Percentiles rank a stretch among this genome's conserved stretches.
These are phyloP conservation scores for Rhyzopertha dominica DNA, from an alignment of 1,140 invertebrate species.

Conservation along the genomic window DNA sequence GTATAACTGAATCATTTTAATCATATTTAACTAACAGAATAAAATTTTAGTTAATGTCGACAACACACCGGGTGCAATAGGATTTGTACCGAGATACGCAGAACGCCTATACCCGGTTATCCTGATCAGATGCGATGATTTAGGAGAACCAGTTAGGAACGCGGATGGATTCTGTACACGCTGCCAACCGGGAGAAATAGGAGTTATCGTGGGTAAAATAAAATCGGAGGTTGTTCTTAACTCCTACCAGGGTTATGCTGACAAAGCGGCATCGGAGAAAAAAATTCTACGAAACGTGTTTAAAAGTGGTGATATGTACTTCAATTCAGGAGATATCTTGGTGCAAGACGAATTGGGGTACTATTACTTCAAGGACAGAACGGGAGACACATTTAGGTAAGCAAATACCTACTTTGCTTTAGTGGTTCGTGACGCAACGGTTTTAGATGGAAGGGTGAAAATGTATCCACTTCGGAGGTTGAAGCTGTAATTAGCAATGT, in stretches of 20 bases:
- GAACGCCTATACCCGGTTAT: constrained; percentile 62
- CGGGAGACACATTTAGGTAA: constrained; percentile 89
- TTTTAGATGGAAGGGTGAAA: constrained; percentile 88
- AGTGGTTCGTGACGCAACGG: background rate
- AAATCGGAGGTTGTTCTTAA: constrained; percentile 62
- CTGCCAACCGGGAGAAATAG: constrained; percentile 68
- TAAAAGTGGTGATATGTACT: constrained; percentile 78
- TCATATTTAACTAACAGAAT: background rate
- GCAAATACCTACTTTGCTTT: constrained; percentile 8
- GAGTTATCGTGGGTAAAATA: constrained; percentile 75
- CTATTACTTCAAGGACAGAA: constrained; percentile 93
- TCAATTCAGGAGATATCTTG: constrained; percentile 90
- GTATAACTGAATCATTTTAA: no score
- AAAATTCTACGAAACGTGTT: constrained; percentile 88
- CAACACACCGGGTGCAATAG: constrained; percentile 84
- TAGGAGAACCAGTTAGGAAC: constrained; percentile 71
- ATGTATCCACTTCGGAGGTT: constrained; percentile 95
- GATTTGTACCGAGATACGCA: constrained; percentile 76
- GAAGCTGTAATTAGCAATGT: constrained; percentile 85
- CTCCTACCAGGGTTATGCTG: constrained; percentile 79
- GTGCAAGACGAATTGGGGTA: constrained; percentile 88
- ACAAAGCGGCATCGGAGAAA: constrained; percentile 83
- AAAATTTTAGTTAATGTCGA: constrained; percentile 81
- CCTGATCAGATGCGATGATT: constrained; percentile 79
- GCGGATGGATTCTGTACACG: constrained; percentile 70